These are phyloP conservation scores for Apaloderma vittatum DNA, from an alignment of 2,113 vertebrate species.

Conservation along the genomic window DNA sequence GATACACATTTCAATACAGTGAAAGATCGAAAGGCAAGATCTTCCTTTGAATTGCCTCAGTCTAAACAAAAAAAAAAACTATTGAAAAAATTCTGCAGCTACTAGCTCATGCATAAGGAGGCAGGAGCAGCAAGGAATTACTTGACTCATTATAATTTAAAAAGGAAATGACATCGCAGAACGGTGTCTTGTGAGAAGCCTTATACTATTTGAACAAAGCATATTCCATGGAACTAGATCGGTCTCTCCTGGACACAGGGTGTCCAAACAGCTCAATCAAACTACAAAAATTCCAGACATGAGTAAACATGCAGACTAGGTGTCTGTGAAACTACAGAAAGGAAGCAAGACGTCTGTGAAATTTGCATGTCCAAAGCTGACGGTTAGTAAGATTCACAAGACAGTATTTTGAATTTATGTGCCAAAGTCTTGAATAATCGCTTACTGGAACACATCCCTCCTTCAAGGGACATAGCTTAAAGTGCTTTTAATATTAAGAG, in stretches of 20 bases:
- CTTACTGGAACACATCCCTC: not conserved
- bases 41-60: not conserved
- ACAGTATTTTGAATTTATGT: not conserved
- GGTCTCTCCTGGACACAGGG: not conserved
- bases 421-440: not conserved
- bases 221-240: not conserved
- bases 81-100: not conserved
- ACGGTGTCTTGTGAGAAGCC: not conserved
- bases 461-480: not conserved
- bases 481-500: not conserved
- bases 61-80: not conserved
- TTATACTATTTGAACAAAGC: not conserved
- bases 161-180: not conserved
- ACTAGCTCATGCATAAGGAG: not conserved
- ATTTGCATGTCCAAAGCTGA: not conserved
- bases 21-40: not conserved
- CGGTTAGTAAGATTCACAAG: not conserved
- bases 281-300: not conserved
- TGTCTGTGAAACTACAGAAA: not conserved
- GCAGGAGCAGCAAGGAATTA: not conserved
- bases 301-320: not conserved
- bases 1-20: not conserved
- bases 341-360: not conserved
- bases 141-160: not conserved
- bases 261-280: not conserved